Evolutionary conservation across 1,140 invertebrate species (phyloP).

Genomic region (Drosophila suzukii): DNA sequence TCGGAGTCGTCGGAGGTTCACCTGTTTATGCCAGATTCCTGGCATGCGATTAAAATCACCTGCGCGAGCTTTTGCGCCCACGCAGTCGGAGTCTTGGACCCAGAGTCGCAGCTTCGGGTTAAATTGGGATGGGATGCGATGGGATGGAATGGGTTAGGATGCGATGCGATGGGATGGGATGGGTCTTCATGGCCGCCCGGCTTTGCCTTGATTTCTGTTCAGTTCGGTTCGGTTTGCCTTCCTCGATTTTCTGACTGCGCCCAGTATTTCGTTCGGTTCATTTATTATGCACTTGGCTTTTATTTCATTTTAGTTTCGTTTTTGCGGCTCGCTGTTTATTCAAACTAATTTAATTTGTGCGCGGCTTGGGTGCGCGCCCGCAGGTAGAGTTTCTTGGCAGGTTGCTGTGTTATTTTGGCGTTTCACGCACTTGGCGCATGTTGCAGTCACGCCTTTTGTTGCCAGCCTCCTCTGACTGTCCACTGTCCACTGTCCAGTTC

Average conservation of each 20-base stretch:
- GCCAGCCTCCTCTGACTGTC: slow-evolving; percentile 47
- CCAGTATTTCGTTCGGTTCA: slow-evolving; percentile 59
- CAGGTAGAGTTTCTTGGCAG: slow-evolving; percentile 67
- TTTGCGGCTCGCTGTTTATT: slow-evolving; percentile 74
- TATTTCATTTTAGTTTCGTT: slow-evolving; percentile 52
- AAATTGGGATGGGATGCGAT: slow-evolving; percentile 39
- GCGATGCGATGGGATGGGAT: slow-evolving; percentile 12
- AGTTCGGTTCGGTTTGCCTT: slow-evolving; percentile 25
- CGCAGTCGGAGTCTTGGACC: slow-evolving; percentile 49
- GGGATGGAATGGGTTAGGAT: slow-evolving; percentile 3
- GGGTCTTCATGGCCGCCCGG: slow-evolving; percentile 41
- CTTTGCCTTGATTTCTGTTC: slow-evolving; percentile 57
- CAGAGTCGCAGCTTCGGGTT: slow-evolving; percentile 43
- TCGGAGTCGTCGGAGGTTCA: slow-evolving; percentile 64
- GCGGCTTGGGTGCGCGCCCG: slow-evolving; percentile 68
- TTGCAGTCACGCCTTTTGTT: slow-evolving; percentile 81
- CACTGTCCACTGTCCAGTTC: slow-evolving; percentile 25
- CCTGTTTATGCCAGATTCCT: slow-evolving; percentile 84
- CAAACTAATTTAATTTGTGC: slow-evolving; percentile 83
- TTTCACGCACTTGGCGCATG: slow-evolving; percentile 82
- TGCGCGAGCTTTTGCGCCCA: slow-evolving; percentile 81
- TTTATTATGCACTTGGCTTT: slow-evolving; percentile 75
- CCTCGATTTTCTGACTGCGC: slow-evolving; percentile 66
- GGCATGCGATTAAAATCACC: slow-evolving; percentile 84
- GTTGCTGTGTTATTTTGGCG: slow-evolving; percentile 79